Percentiles rank a stretch among this genome's conserved stretches.
Evolutionary conservation across 2,888 invertebrate genomes (phyloP).

Genomic region (Actias luna): DNA sequence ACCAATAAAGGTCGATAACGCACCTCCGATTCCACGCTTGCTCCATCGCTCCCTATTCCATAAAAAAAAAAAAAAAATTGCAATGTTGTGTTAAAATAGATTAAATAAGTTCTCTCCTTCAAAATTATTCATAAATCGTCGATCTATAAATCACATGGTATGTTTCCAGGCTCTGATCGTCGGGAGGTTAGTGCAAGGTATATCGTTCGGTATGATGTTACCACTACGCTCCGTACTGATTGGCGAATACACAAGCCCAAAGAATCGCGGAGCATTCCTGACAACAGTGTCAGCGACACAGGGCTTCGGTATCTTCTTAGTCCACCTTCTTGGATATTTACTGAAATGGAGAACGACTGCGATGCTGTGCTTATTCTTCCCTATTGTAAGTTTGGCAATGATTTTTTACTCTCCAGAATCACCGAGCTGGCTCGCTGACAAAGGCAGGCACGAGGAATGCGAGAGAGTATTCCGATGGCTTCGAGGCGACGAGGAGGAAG

Average conservation of each 20-base stretch:
- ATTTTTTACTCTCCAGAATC: conserved; percentile 79
- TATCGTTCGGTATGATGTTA: conserved; percentile 76
- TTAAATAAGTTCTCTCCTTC: no score
- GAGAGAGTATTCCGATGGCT: conserved; percentile 79
- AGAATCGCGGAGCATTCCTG: conserved; percentile 82
- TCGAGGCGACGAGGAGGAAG: conserved; percentile 72
- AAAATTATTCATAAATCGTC: no score
- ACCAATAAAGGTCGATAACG: no score
- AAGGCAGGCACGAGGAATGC: conserved; percentile 77
- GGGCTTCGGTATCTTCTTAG: conserved; percentile 81
- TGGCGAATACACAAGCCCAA: conserved; percentile 81
- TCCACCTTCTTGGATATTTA: conserved; percentile 83
- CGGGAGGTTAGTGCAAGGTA: conserved; percentile 58
- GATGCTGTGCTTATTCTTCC: conserved; percentile 64
- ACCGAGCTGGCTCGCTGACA: conserved; percentile 83
- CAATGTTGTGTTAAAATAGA: no score
- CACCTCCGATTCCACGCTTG: no score
- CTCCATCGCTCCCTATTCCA: no score
- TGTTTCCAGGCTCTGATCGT: conserved; percentile 48
- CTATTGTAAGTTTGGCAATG: conserved; percentile 67
- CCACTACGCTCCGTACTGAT: conserved; percentile 74
- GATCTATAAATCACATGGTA: no score
- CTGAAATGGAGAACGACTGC: conserved; percentile 80
- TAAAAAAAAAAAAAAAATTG: no score
- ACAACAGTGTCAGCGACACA: conserved; percentile 81